Evolutionary conservation across 23 tunicate species (phyloP).

Genomic region (Ciona savignyi): DNA sequence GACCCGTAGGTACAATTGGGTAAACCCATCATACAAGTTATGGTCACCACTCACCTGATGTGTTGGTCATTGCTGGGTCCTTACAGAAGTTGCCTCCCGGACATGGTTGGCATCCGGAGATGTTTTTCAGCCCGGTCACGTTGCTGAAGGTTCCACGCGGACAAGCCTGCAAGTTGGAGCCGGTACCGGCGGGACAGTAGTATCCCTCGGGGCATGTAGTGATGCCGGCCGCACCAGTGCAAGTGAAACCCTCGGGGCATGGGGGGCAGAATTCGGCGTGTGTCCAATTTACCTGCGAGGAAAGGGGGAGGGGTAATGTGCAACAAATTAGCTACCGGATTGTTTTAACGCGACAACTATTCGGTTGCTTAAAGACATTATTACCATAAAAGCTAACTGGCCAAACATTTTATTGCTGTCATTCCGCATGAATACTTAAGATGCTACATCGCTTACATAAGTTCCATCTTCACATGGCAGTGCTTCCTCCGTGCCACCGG

Average conservation of each 20-base stretch:
- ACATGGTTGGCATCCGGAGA: constrained; percentile 65
- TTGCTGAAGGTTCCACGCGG: constrained; percentile 82
- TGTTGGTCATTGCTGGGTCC: constrained; percentile 16
- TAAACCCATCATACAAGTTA: too few species aligned
- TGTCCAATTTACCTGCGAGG: not conserved
- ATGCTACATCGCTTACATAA: constrained; percentile 47
- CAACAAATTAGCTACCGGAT: too few species aligned
- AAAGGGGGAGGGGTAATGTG: too few species aligned
- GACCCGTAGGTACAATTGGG: too few species aligned
- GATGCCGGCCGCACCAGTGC: constrained; percentile 32
- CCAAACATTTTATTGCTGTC: too few species aligned
- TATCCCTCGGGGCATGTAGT: constrained; percentile 59
- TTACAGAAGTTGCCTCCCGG: constrained; percentile 51
- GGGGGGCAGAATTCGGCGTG: constrained; percentile 41
- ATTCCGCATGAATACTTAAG: too few species aligned
- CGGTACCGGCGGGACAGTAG: constrained; percentile 83
- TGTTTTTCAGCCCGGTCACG: constrained; percentile 29
- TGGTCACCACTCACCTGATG: constrained; percentile 32
- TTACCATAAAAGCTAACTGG: too few species aligned
- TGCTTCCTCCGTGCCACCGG: constrained; percentile 50
- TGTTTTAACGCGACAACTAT: too few species aligned
- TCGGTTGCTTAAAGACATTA: too few species aligned
- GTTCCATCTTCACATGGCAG: constrained; percentile 79
- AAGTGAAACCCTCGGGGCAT: constrained; percentile 72
- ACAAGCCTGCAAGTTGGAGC: constrained; percentile 34